phyloP scores from a whole-genome alignment of 2,113 vertebrate genomes.

The Aix galericulata region DNA sequence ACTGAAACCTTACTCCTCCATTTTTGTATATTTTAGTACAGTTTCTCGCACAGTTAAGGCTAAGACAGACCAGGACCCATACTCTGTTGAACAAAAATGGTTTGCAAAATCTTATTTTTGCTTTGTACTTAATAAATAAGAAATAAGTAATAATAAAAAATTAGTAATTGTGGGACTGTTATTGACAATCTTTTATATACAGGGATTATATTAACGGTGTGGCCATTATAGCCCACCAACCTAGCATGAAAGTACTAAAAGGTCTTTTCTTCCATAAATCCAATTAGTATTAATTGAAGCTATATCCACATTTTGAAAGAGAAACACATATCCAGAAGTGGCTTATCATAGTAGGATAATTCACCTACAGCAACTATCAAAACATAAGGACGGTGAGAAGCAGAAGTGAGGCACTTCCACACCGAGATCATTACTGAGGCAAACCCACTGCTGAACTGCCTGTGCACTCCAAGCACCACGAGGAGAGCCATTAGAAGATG shows the following conservation, averaged over 20 bases:
- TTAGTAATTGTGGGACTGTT: neutral
- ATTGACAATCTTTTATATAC: neutral
- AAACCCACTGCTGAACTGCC: neutral
- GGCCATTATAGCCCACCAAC: neutral
- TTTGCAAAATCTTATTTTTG: neutral
- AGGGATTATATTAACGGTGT: neutral
- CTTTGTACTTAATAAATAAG: neutral
- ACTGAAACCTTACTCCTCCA: neutral
- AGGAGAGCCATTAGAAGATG: neutral
- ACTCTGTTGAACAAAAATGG: neutral
- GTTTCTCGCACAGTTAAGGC: neutral
- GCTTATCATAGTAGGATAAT: neutral
- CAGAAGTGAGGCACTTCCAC: neutral
- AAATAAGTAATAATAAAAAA: neutral
- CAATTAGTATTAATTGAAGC: constrained; percentile 38
- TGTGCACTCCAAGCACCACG: neutral
- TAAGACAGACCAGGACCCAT: neutral
- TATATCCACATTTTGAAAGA: constrained; percentile 27
- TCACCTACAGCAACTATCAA: neutral
- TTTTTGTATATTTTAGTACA: neutral
- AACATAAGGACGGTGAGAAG: neutral
- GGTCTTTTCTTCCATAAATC: constrained; percentile 39
- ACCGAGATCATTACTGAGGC: neutral
- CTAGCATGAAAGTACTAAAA: neutral
- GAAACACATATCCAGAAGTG: neutral